These are phyloP conservation scores for Pangasianodon gigas DNA, from an alignment of 2,113 vertebrate species.

Conservation along the genomic window DNA sequence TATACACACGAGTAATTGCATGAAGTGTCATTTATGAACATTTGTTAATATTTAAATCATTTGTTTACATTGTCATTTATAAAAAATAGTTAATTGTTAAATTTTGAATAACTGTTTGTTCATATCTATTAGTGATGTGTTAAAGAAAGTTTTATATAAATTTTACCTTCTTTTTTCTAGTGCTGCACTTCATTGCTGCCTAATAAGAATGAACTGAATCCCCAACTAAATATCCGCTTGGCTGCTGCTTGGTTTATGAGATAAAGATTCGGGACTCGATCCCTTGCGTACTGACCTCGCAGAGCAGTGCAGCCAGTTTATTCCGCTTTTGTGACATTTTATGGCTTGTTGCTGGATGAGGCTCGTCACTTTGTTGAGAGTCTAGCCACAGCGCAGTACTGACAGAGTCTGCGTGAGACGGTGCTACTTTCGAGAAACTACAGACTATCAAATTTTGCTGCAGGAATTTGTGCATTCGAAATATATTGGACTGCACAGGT, in stretches of 20 bases:
- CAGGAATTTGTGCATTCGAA: background rate
- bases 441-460: no score
- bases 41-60: no score
- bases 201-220: background rate
- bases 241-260: background rate
- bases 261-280: background rate
- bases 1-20: no score
- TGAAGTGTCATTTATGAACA: no score
- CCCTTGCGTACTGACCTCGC: constrained; percentile 83
- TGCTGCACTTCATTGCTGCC: background rate
- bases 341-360: constrained; percentile 97
- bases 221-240: background rate
- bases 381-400: constrained; percentile 85
- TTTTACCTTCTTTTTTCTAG: background rate
- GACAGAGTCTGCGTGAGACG: constrained; percentile 77
- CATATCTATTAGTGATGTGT: background rate
- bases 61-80: no score
- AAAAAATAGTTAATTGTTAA: no score
- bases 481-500: background rate
- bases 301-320: constrained; percentile 87
- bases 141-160: background rate
- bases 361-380: constrained; percentile 90
- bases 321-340: constrained; percentile 99
- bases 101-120: background rate
- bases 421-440: background rate